phyloP scores from a whole-genome alignment of 2,113 vertebrate species.

The Lophius piscatorius region DNA sequence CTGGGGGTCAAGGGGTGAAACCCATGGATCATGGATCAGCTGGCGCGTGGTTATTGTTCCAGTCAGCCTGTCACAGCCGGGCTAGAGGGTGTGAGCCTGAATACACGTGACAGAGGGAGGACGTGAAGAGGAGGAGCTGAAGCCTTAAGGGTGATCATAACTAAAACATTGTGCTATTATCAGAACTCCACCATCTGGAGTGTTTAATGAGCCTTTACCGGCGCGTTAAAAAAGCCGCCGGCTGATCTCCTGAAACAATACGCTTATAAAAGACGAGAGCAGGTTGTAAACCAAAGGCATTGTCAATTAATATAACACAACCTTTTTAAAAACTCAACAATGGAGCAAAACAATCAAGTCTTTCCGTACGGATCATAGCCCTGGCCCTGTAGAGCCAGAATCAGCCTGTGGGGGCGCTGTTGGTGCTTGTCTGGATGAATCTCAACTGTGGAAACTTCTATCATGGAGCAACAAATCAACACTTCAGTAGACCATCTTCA shows the following conservation, averaged over 20 bases:
- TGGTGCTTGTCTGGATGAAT: too few relatives aligned
- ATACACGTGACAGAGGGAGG: constrained; percentile 50
- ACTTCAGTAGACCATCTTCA: too few relatives aligned
- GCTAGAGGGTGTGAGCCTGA: constrained; percentile 41
- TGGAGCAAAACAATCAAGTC: background rate
- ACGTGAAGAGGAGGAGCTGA: constrained; percentile 49
- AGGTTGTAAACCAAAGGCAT: constrained; percentile 57
- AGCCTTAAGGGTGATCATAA: constrained; percentile 65
- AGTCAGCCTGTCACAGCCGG: constrained; percentile 56
- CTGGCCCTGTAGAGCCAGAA: too few relatives aligned
- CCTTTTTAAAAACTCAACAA: constrained; percentile 6
- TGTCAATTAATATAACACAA: constrained; percentile 13
- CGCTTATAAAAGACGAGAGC: constrained; percentile 57
- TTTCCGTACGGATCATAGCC: too few relatives aligned
- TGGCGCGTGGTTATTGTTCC: constrained; percentile 75
- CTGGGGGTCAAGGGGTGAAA: constrained; percentile 75
- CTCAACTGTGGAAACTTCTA: too few relatives aligned
- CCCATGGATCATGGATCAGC: constrained; percentile 77
- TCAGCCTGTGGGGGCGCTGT: too few relatives aligned
- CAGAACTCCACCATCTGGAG: constrained; percentile 77
- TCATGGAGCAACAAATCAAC: too few relatives aligned
- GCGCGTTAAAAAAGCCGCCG: constrained; percentile 59
- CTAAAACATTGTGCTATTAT: constrained; percentile 74
- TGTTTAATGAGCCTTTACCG: constrained; percentile 70
- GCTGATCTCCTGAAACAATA: constrained; percentile 74